A percentile compares a stretch with the other conserved stretches of the same genome.
Evolutionary conservation across 2,797 vertebrate species (phyloP).

Genomic region (Schizopygopsis pylzovi): DNA sequence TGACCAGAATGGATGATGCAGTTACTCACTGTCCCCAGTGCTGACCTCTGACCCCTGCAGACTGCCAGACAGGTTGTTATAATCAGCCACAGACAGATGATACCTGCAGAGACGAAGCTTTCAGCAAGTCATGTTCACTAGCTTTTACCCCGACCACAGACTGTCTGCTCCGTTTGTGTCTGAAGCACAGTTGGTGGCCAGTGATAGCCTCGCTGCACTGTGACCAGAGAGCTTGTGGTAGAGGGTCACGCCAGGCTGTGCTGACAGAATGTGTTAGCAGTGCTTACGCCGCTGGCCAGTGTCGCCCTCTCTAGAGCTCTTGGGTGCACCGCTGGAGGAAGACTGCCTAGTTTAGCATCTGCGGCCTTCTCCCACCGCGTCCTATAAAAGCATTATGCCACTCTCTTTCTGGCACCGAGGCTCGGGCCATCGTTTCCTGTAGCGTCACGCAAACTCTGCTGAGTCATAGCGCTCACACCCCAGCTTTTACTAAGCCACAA

Average conservation of each 20-base stretch:
- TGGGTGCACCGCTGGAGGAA: constrained; percentile 27
- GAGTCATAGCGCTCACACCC: constrained; percentile 37
- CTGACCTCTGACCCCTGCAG: constrained; percentile 29
- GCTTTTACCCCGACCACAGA: constrained; percentile 34
- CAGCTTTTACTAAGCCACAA: neutral
- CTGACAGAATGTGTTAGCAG: constrained; percentile 59
- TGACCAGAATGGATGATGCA: constrained; percentile 18
- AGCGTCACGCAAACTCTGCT: constrained; percentile 9
- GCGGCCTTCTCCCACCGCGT: constrained; percentile 2
- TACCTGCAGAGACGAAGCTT: constrained; percentile 48
- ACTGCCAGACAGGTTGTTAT: constrained; percentile 37
- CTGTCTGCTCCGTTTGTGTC: constrained; percentile 11
- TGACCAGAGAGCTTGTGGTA: constrained; percentile 38
- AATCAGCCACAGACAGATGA: constrained; percentile 28
- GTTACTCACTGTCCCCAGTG: neutral
- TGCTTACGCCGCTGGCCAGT: constrained; percentile 52
- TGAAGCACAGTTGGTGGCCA: constrained; percentile 27
- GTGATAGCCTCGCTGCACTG: neutral
- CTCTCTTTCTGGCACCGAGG: constrained; percentile 32
- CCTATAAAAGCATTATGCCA: constrained; percentile 27
- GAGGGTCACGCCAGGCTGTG: constrained; percentile 38
- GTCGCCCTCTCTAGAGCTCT: constrained; percentile 33
- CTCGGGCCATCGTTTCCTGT: constrained; percentile 34
- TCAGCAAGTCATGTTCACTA: constrained; percentile 47
- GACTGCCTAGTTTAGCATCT: constrained; percentile 33